These are phyloP conservation scores for Asobara japonica DNA, from an alignment of 1,140 invertebrate genomes.

Conservation along the genomic window DNA sequence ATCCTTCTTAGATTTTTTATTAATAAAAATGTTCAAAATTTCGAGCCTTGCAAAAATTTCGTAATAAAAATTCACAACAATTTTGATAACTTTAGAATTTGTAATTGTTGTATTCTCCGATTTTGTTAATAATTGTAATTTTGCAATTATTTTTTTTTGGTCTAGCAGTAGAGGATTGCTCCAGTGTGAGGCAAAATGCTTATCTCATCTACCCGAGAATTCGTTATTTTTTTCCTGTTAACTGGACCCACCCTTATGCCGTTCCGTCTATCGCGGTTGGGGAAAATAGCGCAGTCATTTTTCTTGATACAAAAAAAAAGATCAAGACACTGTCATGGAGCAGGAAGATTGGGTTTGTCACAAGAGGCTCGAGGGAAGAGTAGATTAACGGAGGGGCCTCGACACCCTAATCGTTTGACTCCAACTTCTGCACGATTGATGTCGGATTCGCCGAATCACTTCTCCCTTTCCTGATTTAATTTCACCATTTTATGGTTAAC, in stretches of 20 bases:
- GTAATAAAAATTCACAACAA: too few relatives aligned
- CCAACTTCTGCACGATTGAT: not conserved
- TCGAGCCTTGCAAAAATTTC: too few relatives aligned
- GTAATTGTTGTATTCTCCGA: too few relatives aligned
- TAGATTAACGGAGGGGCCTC: not conserved
- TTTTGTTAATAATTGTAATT: too few relatives aligned
- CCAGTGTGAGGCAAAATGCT: not conserved
- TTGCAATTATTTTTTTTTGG: too few relatives aligned
- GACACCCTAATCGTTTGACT: not conserved
- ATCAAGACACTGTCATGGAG: not conserved
- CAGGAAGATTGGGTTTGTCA: conserved; percentile 15
- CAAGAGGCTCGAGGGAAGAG: not conserved
- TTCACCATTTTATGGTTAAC: not conserved
- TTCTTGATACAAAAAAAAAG: not conserved
- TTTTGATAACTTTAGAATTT: too few relatives aligned
- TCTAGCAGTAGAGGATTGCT: too few relatives aligned
- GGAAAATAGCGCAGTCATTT: not conserved
- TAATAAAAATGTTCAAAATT: too few relatives aligned
- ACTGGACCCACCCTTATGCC: not conserved
- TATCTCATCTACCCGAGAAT: not conserved
- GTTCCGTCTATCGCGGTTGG: not conserved
- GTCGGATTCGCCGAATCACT: not conserved
- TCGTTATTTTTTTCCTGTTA: not conserved
- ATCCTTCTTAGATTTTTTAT: too few relatives aligned
- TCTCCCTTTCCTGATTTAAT: not conserved